Base-by-base conservation (phyloP, 2,797 vertebrate genomes). In the Otolemur crassicaudatus region DNA sequence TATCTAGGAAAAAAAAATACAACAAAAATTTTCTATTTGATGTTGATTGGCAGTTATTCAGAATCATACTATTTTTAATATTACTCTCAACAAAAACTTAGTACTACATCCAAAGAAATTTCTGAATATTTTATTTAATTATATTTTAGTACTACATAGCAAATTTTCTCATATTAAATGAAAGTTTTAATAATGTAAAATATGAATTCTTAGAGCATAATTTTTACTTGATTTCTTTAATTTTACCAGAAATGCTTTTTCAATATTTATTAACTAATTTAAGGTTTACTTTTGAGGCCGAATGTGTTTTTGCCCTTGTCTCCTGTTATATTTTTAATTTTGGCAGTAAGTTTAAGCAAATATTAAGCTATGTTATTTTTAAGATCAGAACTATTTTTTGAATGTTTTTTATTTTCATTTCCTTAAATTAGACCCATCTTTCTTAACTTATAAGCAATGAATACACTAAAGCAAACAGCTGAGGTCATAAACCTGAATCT, bases 321-420 rank as follows among this genome's bases (percentile, higher is more conserved):
- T 81, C 3, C 25, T 80, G 20, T 14, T 94, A 20, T 20, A 53
- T 80, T 91, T 90, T 83, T 31, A 88, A 31, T 80, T 79, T 92
- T 92, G 7, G 16, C 58, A 85, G 27, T 29, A 72, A 73, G 69
- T 90, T 90, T 69, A 81, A 86, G 19, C 8, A 86, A 94, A 46
- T 22, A 88, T 13, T 76, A 25, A 80, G 17, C 22, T 27, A 80
- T 69, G 19, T 49, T 56, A 67, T 73, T 86, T 40, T 63, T 63
- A 53, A 14, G 40, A 69, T 29, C 29, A 46, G 29, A 93, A 9
- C 22, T 58, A 22, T 58, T 85, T 67, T 67, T 46, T 65, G 0
- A 93, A 29, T 86, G 85, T 94, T 92, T 81, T 61, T 70, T 92
- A 61, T 93, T 92, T 29, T 67, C 60, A 79, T 90, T 92, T 94